Conservation (phyloP, 2,113 vertebrate genomes). For the Haplochromis burtoni region DNA sequence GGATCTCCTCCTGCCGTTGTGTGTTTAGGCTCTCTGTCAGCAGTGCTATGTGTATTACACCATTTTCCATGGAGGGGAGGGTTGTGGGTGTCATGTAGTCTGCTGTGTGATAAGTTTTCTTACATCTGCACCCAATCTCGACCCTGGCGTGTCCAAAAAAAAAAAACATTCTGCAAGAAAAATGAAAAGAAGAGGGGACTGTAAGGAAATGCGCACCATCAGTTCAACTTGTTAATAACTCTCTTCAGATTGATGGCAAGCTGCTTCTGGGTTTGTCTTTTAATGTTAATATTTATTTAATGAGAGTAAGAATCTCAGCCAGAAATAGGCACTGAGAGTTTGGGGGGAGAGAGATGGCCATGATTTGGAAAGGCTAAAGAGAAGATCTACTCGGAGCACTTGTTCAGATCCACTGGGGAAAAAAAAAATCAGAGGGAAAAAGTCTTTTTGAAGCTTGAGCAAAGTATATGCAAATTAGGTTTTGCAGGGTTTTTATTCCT, state of each 20-base stretch:
- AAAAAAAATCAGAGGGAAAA: neutral
- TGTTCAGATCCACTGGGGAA: neutral
- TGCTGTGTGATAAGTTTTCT: constrained; percentile 5
- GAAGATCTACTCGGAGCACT: neutral
- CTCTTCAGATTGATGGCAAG: neutral
- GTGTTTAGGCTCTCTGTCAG: neutral
- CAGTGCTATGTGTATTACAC: neutral
- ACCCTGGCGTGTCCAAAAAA: neutral
- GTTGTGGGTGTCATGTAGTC: neutral
- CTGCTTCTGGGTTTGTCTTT: constrained; percentile 4
- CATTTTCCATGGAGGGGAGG: neutral
- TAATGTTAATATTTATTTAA: constrained; percentile 52
- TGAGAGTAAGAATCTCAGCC: neutral
- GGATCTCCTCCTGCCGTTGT: neutral
- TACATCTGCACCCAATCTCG: constrained; percentile 31
- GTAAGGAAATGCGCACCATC: neutral
- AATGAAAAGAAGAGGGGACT: neutral
- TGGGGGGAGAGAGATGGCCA: neutral
- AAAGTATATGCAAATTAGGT: neutral
- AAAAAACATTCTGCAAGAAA: neutral
- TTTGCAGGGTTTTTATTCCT: neutral
- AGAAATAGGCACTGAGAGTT: neutral
- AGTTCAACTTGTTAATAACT: neutral
- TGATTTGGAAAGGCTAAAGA: neutral
- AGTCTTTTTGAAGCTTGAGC: neutral